Base-by-base conservation (phyloP, 2,797 vertebrate genomes). In the Allobates femoralis region DNA sequence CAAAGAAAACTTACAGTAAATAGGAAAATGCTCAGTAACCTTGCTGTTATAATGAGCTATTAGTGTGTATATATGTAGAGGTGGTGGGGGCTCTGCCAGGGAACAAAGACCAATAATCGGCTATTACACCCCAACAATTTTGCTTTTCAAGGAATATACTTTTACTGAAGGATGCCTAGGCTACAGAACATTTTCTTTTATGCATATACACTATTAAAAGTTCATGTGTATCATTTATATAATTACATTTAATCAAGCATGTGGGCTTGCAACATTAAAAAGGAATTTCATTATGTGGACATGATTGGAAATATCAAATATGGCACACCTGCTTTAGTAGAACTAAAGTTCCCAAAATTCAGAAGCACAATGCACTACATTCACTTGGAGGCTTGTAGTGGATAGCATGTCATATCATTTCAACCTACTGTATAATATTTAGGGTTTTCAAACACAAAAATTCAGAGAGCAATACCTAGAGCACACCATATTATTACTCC, bases 11-110 rank as follows among this genome's bases (percentile, higher is more conserved):
- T 21, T 34, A 34, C 66, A 69, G 66, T 19, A 69, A 69, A 69
- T 34, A 28, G 66, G 66, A 69, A 67, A 69, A 34, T 21, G 66
- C 7, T 69, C 66, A 69, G 66, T 69, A 69, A 69, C 73, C 73
- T 51, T 75, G 41, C 73, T 75, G 73, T 75, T 75, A 51, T 75
- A 75, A 75, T 75, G 46, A 75, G 73, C 73, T 75, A 75, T n/a
- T 41, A n/a, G 37, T 50, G 71, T 14, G 41, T 69, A 69, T 69
- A 69, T 19, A 34, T 69, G 67, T 34, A 71, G 34, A 12, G 46
- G 73, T 51, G n/a, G 50, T 53, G 50, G 66, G 67, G 19, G 34
- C 34, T 71, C 19, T 71, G 34, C 34, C 34, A 37, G 15, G 7
- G 60, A 28, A 64, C 26, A 30, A 64, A 64, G 60, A 30, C 26